Percentiles rank a stretch among this genome's conserved stretches.
phyloP scores from a whole-genome alignment of 2,113 vertebrate species.

The Neoarius graeffei region DNA sequence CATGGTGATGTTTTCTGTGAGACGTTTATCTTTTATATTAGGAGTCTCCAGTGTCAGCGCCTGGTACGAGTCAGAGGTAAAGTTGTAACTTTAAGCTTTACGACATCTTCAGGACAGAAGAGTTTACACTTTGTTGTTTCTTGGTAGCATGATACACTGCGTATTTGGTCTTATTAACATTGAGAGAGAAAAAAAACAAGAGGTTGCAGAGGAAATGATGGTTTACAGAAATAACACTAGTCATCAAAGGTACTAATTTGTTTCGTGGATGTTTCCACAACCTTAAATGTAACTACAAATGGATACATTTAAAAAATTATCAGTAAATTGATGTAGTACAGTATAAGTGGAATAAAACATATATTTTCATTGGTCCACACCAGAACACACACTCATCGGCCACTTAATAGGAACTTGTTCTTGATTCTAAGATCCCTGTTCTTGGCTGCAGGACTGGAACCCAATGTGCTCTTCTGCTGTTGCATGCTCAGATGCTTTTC shows the following conservation, averaged over 20 bases:
- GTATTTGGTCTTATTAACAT: neutral
- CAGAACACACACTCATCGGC: too few relatives aligned
- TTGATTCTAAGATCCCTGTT: too few relatives aligned
- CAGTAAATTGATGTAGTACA: neutral
- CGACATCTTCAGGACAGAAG: neutral
- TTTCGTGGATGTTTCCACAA: neutral
- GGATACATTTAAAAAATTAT: neutral
- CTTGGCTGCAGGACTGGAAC: too few relatives aligned
- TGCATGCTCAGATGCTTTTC: too few relatives aligned
- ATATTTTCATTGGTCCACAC: too few relatives aligned
- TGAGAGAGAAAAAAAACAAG: too few relatives aligned
- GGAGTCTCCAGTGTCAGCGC: neutral
- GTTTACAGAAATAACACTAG: too few relatives aligned
- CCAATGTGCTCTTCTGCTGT: too few relatives aligned
- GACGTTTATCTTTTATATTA: neutral
- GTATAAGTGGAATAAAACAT: neutral
- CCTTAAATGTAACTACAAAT: neutral
- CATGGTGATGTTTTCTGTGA: too few relatives aligned
- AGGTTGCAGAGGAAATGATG: too few relatives aligned
- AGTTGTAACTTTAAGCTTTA: neutral
- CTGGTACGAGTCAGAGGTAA: neutral
- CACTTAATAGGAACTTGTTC: too few relatives aligned
- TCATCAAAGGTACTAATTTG: too few relatives aligned
- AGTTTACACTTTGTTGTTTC: neutral
- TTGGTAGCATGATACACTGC: neutral